Evolutionary conservation across 2,888 invertebrate species (phyloP), one percentile per base, ranked within the genome.

Genomic region (Hartigia nigra): DNA sequence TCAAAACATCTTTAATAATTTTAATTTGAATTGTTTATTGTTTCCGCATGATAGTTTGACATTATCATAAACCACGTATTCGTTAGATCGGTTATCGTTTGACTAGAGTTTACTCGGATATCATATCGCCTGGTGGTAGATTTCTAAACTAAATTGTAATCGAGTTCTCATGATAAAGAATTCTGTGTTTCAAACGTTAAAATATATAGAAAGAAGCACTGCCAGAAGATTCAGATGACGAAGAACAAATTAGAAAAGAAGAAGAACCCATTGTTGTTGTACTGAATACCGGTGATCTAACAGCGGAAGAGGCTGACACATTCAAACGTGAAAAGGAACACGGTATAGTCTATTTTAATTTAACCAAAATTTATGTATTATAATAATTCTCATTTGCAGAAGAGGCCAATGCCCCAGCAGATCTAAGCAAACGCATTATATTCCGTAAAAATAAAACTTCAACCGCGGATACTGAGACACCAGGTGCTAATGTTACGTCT

Each of bases 231-330:
- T 84, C 84, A 0, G 89, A 89, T 12, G 88, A 87, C 39, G 88
- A 90, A 34, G 81, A 77, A 69, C 91, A 92, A 76, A 93, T 93
- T 78, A 87, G 86, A 37, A 92, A 92, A 35, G 94, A 94, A 85
- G 94, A 94, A 82, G 91, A 93, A 83, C 94, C 94, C 32, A 90
- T 92, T 35, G 93, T 94, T 32, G 94, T 94, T 74, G 93, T 94
- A 74, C 86, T 94, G 39, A 92, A 92, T 80, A 85, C 92, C 35
- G 94, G 94, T 36, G 94, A 94, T 89, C 88, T 94, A 72, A 93
- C 93, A 35, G 92, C 92, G 69, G 94, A 94, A 86, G 93, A 94
- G 89, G 94, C 92, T 55, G 91, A 92, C n/a, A 81, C 83, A 14
- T 86, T 87, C 79, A 77, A 83, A 55, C 88, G 88, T 75, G 82